Evolutionary conservation across 2,888 invertebrate genomes (phyloP), one percentile per base, ranked within the genome.

Genomic region (Eurytoma californica): DNA sequence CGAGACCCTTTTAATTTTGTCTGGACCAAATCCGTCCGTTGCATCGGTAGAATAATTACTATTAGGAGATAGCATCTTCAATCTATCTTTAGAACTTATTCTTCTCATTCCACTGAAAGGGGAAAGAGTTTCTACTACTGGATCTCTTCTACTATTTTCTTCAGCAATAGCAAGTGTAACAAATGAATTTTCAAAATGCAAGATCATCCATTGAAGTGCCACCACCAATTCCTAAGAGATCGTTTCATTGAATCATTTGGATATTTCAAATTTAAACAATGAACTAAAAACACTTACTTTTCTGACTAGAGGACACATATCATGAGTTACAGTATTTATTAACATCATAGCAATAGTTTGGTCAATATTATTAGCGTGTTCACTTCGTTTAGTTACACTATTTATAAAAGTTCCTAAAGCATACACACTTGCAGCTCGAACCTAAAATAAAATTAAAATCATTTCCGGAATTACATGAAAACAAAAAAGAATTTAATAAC

Each of bases 341-440:
- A 99, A 92, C 75, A 94, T 95, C 92, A 97, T 95, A 82, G 96
- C 97, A 83, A 99, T 95, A 85, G 95, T 95, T 87, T 98, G 97
- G 92, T 98, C 97, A 80, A 98, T 96, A 88, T 95, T 96, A 90
- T 96, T 97, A 61, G 97, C 97, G 91, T 98, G 98, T 88, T 98
- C 97, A 69, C 95, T 95, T 84, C 97, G 94, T 88, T 95, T 94
- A 39, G 93, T 93, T 60, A 95, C 95, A 53, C 95, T 95, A 89
- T 95, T 96, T 85, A 98, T 94, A 91, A 97, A 98, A 28, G 98
- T 96, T 82, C 98, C 99, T 81, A 99, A 92, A 16, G 99, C 98
- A 91, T 95, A 98, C 5, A 98, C 97, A 65, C 97, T 95, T 1
- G 98, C 96, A 14, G 98, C 97, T 79, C 99, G 93, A 66, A 96